Conservation (phyloP, 2,888 invertebrate species). For the Alviniconcha strummeri region DNA sequence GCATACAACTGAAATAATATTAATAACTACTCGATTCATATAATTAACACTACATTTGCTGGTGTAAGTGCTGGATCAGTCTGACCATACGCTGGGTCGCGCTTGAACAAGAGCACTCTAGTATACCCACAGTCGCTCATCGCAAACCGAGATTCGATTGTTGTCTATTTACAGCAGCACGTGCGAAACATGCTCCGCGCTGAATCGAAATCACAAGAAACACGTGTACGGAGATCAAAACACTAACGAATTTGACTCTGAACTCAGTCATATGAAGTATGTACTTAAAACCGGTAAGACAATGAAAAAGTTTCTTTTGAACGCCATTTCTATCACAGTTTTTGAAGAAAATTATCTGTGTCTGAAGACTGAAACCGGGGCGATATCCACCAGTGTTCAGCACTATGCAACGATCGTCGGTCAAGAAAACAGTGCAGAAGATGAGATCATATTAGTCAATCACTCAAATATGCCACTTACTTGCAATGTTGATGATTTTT, state of each 20-base stretch:
- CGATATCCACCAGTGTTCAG: conserved; percentile 35
- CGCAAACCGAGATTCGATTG: conserved; percentile 21
- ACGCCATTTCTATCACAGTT: conserved; percentile 69
- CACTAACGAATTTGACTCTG: not conserved
- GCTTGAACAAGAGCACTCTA: conserved; percentile 40
- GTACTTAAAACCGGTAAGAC: conserved; percentile 37
- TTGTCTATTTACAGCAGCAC: conserved; percentile 40
- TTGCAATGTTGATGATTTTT: conserved; percentile 54
- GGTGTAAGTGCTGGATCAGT: not conserved
- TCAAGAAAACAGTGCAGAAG: conserved; percentile 26
- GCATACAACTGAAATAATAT: too few relatives aligned
- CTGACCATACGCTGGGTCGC: conserved; percentile 16
- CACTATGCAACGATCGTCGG: conserved; percentile 10
- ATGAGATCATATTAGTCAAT: conserved; percentile 37
- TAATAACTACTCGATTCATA: too few relatives aligned
- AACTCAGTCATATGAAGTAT: too few relatives aligned
- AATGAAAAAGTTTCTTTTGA: conserved; percentile 65
- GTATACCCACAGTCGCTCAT: conserved; percentile 26
- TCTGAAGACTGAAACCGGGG: conserved; percentile 57
- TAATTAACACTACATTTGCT: not conserved
- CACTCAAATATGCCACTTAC: conserved; percentile 45
- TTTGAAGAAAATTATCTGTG: conserved; percentile 62
- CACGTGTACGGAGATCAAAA: not conserved
- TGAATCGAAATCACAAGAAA: conserved; percentile 22
- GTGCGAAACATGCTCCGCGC: conserved; percentile 33